Conservation (phyloP, 2,888 invertebrate genomes). For the Lathronympha strigana region DNA sequence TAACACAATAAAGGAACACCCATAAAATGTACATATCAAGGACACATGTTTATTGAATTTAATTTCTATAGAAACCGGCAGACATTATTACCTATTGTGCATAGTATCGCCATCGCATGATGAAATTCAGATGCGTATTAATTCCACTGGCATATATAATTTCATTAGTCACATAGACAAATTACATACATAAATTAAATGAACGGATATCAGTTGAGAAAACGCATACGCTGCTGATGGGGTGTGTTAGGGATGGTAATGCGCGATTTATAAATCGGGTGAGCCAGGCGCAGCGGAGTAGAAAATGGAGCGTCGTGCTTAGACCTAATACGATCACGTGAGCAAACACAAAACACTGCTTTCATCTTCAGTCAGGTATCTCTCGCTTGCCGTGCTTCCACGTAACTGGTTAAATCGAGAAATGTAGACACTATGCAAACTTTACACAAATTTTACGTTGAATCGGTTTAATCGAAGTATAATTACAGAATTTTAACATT, state of each 20-base stretch:
- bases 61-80: neutral
- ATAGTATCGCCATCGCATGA: neutral
- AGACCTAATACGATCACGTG: conserved; percentile 81
- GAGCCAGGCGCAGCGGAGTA: conserved; percentile 73
- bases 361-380: conserved; percentile 81
- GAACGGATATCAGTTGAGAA: conserved; percentile 56
- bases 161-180: conserved; percentile 1
- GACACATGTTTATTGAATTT: neutral
- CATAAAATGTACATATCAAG: neutral
- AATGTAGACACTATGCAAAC: conserved; percentile 19
- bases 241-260: conserved; percentile 69
- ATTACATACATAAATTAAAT: conserved; percentile 56
- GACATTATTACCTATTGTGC: neutral
- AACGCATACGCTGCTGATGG: conserved; percentile 69
- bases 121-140: neutral
- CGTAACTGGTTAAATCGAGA: neutral
- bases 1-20: neutral
- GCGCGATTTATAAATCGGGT: conserved; percentile 74
- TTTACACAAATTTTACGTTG: neutral
- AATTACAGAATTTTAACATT: no score
- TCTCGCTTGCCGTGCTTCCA: conserved; percentile 51
- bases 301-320: conserved; percentile 79
- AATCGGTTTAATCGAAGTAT: no score
- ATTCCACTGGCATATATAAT: neutral
- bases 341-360: conserved; percentile 79